phyloP scores from a whole-genome alignment of 2,113 vertebrate genomes.

The Heliornis fulica region DNA sequence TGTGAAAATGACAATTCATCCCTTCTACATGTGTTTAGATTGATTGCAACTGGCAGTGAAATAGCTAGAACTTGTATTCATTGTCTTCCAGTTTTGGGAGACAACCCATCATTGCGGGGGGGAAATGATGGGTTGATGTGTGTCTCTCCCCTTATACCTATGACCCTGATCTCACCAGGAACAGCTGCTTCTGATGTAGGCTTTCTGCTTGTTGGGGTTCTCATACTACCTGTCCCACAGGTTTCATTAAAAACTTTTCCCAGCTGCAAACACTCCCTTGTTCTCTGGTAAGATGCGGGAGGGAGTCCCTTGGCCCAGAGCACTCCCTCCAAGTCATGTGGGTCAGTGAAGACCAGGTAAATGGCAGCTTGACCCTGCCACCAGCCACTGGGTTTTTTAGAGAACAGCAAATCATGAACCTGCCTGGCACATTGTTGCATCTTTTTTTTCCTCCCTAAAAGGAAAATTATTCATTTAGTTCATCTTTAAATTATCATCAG shows the following conservation, averaged over 20 bases:
- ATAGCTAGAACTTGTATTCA: background rate
- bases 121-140: fast-evolving
- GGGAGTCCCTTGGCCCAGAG: background rate
- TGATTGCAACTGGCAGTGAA: background rate
- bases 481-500: background rate
- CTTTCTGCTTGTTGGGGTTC: background rate
- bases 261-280: background rate
- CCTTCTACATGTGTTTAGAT: background rate
- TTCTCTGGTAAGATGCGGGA: background rate
- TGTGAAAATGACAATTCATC: background rate
- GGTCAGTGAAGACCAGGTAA: background rate
- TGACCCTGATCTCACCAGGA: background rate
- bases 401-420: background rate
- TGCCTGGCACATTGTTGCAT: fast-evolving
- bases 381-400: background rate
- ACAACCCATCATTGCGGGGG: too few species aligned
- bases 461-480: too few species aligned
- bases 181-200: background rate
- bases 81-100: background rate
- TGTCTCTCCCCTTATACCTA: background rate
- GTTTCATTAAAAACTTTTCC: background rate
- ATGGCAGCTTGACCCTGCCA: background rate
- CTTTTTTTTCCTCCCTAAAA: background rate
- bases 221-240: background rate
- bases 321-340: background rate